Evolutionary conservation across 2,797 vertebrate genomes (phyloP), one percentile per base, ranked within the genome.

Genomic region (Sylvia borin): DNA sequence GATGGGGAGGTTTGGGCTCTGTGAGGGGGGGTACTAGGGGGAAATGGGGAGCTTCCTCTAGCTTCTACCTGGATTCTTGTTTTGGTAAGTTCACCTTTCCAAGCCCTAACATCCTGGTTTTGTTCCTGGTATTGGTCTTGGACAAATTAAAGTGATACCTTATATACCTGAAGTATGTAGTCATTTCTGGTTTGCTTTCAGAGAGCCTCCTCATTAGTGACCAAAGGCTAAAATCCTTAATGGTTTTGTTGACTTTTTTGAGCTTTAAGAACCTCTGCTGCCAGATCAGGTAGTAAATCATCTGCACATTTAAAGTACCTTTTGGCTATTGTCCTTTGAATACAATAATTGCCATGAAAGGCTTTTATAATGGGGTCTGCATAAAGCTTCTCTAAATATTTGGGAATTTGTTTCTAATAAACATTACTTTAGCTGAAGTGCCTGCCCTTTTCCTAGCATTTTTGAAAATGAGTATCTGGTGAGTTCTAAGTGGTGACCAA

Each of bases 81-180:
- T 72, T 54, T 18, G 17, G 8, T 32, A 26, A 55, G 4, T 65
- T 73, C 26, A 51, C 7, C 3, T 77, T 77, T 77, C 29, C 24
- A 34, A 85, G 48, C 10, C 7, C 5, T 16, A 17, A 0, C 1
- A 2, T 57, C 6, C 26, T 85, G 40, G 17, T 42, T 14, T 34
- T 80, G 14, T 57, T 67, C 14, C 48, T 66, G n/a, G 14, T 54
- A 36, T 32, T 32, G 3, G 12, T 47, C 40, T 85, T 73, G 16
- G 62, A 9, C 4, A 42, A 74, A 42, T 43, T n/a, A 40, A 91
- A 62, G 4, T 29, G 51, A 15, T 45, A 38, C 27, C 14, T 58
- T 58, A 3, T 25, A 15, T 70, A 43, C 18, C 22, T 40, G 20
- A 73, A n/a, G 11, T 40, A 27, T 3, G 4, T 38, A 12, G 3